Conservation (phyloP, 2,888 invertebrate species). For the Malacosoma neustria region DNA sequence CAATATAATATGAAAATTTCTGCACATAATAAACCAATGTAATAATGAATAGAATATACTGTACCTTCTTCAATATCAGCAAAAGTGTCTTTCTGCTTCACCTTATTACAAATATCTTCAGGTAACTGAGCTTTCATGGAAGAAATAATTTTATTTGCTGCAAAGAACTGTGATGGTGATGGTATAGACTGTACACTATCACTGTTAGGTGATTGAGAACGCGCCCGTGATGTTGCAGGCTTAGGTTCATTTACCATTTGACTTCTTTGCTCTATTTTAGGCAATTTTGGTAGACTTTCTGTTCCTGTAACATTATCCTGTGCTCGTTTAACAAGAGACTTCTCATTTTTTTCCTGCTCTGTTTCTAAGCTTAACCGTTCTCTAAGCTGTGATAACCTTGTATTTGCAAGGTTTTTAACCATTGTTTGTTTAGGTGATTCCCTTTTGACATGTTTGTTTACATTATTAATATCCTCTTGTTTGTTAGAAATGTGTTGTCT, state of each 20-base stretch:
- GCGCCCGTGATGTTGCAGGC: constrained; percentile 16
- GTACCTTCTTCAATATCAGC: constrained; percentile 56
- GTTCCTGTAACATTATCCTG: constrained; percentile 26
- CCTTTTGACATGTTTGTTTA: background rate
- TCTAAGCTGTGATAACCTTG: constrained; percentile 39
- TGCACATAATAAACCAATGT: too few relatives aligned
- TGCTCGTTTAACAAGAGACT: constrained; percentile 21
- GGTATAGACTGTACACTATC: constrained; percentile 48
- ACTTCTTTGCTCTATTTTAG: constrained; percentile 23
- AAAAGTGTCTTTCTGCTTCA: constrained; percentile 53
- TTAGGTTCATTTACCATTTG: constrained; percentile 30
- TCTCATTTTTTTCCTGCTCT: constrained; percentile 26
- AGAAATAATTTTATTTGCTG: constrained; percentile 61
- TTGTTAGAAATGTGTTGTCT: background rate
- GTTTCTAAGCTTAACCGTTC: constrained; percentile 33
- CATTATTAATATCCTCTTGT: background rate
- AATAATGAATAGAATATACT: too few relatives aligned
- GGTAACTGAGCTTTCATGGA: constrained; percentile 65
- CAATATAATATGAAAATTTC: too few relatives aligned
- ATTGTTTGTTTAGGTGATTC: constrained; percentile 16
- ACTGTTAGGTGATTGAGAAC: constrained; percentile 42
- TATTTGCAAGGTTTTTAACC: constrained; percentile 41
- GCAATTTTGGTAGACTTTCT: constrained; percentile 13
- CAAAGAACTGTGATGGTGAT: constrained; percentile 61
- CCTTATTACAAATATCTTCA: constrained; percentile 45